phyloP scores from a whole-genome alignment of 2,113 vertebrate species.

The Anthoscopus minutus region DNA sequence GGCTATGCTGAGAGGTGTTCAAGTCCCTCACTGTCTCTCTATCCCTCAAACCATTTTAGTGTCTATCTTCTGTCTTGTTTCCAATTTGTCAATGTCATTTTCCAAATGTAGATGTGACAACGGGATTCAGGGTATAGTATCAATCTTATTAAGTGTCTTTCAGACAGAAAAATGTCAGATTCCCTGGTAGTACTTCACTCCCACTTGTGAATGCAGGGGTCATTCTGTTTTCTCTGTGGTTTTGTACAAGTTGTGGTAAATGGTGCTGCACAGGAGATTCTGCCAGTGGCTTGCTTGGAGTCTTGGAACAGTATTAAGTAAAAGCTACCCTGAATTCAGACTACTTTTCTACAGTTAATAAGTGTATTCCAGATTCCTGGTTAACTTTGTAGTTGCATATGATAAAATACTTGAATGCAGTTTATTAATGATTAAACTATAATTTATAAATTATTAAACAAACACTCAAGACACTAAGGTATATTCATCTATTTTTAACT shows the following conservation, averaged over 20 bases:
- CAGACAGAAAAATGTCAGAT: not conserved
- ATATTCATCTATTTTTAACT: not conserved
- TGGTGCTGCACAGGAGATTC: not conserved
- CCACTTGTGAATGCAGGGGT: not conserved
- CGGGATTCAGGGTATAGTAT: not conserved
- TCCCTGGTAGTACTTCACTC: not conserved
- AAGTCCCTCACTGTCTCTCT: not conserved
- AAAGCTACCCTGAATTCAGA: not conserved
- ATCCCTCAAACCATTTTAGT: not conserved
- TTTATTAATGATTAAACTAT: not conserved
- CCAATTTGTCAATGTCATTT: not conserved
- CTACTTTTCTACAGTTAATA: not conserved
- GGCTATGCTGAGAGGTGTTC: not conserved
- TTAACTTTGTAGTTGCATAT: not conserved
- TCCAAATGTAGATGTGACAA: not conserved
- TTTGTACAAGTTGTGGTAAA: not conserved
- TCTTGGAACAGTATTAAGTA: not conserved
- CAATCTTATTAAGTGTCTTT: not conserved
- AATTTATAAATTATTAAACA: not conserved
- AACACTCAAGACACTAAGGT: not conserved
- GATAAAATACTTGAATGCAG: not conserved
- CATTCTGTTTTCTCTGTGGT: not conserved
- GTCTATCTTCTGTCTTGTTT: not conserved
- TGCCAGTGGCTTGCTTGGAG: not conserved
- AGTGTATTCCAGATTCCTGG: not conserved